Evolutionary conservation across 2,113 vertebrate genomes (phyloP).

Genomic region (Nothoprocta pentlandii): DNA sequence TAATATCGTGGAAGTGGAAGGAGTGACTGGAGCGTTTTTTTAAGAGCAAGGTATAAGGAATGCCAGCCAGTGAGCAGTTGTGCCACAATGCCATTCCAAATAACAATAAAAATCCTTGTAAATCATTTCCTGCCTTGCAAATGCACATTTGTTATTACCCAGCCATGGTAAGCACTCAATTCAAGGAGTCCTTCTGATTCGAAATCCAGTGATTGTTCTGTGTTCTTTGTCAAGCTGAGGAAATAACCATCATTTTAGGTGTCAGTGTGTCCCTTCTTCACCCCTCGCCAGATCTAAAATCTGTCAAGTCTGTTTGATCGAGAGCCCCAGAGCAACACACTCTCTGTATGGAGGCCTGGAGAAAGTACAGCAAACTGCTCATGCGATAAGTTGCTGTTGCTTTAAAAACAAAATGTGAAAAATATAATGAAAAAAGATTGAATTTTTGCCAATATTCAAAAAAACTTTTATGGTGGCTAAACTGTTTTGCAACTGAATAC

Average conservation of each 20-base stretch:
- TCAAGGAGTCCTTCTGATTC: neutral
- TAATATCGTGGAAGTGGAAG: neutral
- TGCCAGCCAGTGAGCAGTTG: neutral
- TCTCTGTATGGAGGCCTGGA: neutral
- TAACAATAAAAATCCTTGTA: neutral
- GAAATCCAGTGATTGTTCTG: neutral
- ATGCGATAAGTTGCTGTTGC: neutral
- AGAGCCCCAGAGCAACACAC: neutral
- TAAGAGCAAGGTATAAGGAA: neutral
- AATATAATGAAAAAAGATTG: constrained; percentile 12
- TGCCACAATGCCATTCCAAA: neutral
- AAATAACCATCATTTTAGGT: neutral
- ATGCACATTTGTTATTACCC: fast-evolving
- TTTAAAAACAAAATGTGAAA: constrained; percentile 52
- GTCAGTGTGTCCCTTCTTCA: neutral
- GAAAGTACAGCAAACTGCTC: neutral
- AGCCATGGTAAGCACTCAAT: neutral
- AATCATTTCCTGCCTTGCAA: neutral
- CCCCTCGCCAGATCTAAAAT: neutral
- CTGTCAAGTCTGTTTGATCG: neutral
- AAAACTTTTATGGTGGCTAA: constrained; percentile 33
- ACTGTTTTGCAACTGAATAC: constrained; percentile 41
- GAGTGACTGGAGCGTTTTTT: neutral
- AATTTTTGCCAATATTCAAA: constrained; percentile 9
- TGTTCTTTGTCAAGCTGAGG: neutral